phyloP scores from a whole-genome alignment of 2,797 vertebrate species.

The Oophaga sylvatica region DNA sequence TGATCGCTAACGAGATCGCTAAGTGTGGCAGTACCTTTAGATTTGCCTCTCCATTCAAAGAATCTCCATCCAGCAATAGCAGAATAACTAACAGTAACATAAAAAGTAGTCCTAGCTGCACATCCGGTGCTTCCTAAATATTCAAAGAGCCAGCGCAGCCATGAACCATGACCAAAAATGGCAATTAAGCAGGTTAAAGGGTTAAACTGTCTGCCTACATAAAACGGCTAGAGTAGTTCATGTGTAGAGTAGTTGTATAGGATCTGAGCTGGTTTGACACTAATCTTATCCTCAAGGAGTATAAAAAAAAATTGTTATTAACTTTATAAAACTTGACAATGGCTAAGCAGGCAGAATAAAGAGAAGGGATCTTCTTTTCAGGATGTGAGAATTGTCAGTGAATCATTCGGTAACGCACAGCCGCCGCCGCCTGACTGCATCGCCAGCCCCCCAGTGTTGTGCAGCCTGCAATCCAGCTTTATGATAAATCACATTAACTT shows the following conservation, averaged over 20 bases:
- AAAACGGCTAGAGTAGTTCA: not conserved
- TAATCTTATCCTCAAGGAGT: constrained; percentile 1
- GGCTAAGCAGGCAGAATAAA: not conserved
- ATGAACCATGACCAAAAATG: not conserved
- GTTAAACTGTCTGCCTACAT: not conserved
- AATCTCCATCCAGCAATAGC: too few relatives aligned
- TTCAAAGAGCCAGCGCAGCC: too few relatives aligned
- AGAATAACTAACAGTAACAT: too few relatives aligned
- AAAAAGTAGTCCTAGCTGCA: too few relatives aligned
- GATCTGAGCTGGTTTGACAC: not conserved
- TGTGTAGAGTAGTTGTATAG: not conserved
- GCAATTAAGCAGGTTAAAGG: not conserved
- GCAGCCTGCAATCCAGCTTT: constrained; percentile 25
- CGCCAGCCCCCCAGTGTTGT: constrained; percentile 17
- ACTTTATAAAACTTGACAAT: constrained; percentile 41
- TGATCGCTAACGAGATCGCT: too few relatives aligned
- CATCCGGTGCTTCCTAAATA: too few relatives aligned
- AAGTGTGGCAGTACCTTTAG: too few relatives aligned
- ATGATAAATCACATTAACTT: constrained; percentile 60
- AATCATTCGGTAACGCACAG: not conserved
- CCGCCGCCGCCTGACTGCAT: constrained; percentile 11
- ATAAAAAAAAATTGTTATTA: constrained; percentile 7
- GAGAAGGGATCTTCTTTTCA: not conserved
- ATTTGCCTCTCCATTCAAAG: too few relatives aligned
- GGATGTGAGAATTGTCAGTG: constrained; percentile 19